Conservation (phyloP, 1,140 invertebrate genomes). For the Drosophila watanabei region DNA sequence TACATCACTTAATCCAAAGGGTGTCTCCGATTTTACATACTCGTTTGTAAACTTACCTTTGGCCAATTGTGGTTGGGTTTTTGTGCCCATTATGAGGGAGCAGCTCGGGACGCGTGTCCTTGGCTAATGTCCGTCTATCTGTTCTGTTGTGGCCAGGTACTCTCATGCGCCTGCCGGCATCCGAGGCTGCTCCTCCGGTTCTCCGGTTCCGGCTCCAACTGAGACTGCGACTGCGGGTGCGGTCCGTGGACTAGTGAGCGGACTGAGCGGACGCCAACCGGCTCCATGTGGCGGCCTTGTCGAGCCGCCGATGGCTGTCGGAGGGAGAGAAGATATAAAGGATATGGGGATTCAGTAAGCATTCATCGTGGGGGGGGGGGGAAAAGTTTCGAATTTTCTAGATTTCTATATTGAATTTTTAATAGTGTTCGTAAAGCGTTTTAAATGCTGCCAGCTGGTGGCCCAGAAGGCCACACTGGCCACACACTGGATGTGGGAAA, state of each 20-base stretch:
- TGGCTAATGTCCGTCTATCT: constrained; percentile 36
- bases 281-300: constrained; percentile 77
- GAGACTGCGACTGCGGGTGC: constrained; percentile 23
- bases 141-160: constrained; percentile 24
- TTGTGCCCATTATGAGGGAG: constrained; percentile 77
- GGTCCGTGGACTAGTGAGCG: constrained; percentile 40
- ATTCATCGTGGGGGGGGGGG: constrained; percentile 26
- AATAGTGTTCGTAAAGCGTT: constrained; percentile 42
- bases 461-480: constrained; percentile 30
- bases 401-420: constrained; percentile 47
- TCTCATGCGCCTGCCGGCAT: constrained; percentile 30
- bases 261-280: constrained; percentile 51
- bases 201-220: constrained; percentile 34
- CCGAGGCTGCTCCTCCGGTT: constrained; percentile 35
- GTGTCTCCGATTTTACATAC: no score
- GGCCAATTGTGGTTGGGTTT: constrained; percentile 74
- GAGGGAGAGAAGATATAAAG: background rate
- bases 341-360: constrained; percentile 39
- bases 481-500: constrained; percentile 42
- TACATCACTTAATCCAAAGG: background rate
- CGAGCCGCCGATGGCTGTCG: constrained; percentile 59
- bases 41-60: constrained; percentile 55
- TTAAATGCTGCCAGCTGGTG: constrained; percentile 46
- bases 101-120: constrained; percentile 27
- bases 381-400: constrained; percentile 48